These are phyloP conservation scores for Capitulum mitella DNA, from an alignment of 2,888 invertebrate species.

Conservation along the genomic window DNA sequence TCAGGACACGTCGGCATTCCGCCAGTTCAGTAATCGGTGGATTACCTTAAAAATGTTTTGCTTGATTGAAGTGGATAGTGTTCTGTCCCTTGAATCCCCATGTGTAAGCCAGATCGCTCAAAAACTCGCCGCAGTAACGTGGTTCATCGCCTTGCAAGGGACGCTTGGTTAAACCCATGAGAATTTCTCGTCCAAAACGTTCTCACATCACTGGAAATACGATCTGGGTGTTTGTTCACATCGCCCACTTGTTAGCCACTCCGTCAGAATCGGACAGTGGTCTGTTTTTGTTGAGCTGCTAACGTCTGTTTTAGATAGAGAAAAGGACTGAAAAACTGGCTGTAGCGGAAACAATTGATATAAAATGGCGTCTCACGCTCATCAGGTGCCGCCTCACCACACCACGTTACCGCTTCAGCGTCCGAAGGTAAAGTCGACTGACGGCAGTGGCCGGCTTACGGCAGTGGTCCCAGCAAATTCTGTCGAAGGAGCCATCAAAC, in stretches of 20 bases:
- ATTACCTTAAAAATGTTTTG: too few species aligned
- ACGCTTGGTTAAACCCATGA: background rate
- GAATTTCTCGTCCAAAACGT: background rate
- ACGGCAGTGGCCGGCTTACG: too few species aligned
- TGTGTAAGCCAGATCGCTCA: background rate
- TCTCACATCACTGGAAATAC: background rate
- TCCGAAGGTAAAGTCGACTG: too few species aligned
- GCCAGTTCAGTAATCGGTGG: too few species aligned
- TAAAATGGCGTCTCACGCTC: background rate
- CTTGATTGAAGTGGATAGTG: too few species aligned
- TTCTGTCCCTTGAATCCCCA: too few species aligned
- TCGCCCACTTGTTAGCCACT: background rate
- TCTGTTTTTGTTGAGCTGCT: background rate
- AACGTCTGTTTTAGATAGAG: background rate
- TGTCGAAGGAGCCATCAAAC: too few species aligned
- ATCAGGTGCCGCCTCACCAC: too few species aligned
- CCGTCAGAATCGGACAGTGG: background rate
- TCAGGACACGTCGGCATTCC: too few species aligned
- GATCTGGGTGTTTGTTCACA: background rate
- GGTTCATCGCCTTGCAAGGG: background rate
- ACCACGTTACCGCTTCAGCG: too few species aligned
- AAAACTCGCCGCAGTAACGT: too few species aligned
- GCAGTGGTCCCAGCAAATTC: too few species aligned
- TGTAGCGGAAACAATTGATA: slow-evolving; percentile 16
- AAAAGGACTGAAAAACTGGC: background rate